A percentile compares a stretch with the other conserved stretches of the same genome.
Conservation (phyloP, 2,113 vertebrate genomes). For the Sarotherodon lohbergeri region DNA sequence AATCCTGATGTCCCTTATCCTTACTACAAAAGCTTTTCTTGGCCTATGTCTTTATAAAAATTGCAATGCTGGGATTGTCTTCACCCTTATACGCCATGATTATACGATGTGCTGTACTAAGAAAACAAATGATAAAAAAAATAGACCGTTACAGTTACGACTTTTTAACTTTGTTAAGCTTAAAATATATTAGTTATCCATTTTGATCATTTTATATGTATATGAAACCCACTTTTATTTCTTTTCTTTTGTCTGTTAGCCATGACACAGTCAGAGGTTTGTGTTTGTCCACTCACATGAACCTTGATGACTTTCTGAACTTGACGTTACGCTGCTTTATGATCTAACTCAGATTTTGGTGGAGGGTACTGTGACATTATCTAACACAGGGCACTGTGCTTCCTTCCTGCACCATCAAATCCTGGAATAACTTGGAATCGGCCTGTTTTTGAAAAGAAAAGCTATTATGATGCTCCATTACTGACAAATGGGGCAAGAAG, state of each 20-base stretch:
- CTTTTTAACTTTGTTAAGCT: neutral
- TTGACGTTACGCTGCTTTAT: neutral
- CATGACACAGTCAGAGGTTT: neutral
- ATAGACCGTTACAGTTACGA: neutral
- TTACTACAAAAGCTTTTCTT: neutral
- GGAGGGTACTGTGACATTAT: conserved; percentile 9
- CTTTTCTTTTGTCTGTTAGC: neutral
- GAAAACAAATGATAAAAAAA: neutral
- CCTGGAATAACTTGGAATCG: conserved; percentile 28
- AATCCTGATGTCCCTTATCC: conserved; percentile 13
- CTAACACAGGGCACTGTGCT: conserved; percentile 33
- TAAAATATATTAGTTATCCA: neutral
- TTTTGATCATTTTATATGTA: neutral
- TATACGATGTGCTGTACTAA: neutral
- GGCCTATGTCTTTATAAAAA: neutral
- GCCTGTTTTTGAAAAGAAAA: neutral
- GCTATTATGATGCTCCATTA: neutral
- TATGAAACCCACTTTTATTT: neutral
- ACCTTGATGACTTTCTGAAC: neutral
- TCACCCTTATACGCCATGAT: neutral
- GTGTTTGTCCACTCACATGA: neutral
- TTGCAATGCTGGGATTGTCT: neutral
- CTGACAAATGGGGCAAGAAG: neutral
- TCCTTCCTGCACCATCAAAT: conserved; percentile 33
- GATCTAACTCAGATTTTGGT: conserved; percentile 13